Evolutionary conservation across 2,113 vertebrate species (phyloP), one percentile per base, ranked within the genome.

Genomic region (Gopherus flavomarginatus): DNA sequence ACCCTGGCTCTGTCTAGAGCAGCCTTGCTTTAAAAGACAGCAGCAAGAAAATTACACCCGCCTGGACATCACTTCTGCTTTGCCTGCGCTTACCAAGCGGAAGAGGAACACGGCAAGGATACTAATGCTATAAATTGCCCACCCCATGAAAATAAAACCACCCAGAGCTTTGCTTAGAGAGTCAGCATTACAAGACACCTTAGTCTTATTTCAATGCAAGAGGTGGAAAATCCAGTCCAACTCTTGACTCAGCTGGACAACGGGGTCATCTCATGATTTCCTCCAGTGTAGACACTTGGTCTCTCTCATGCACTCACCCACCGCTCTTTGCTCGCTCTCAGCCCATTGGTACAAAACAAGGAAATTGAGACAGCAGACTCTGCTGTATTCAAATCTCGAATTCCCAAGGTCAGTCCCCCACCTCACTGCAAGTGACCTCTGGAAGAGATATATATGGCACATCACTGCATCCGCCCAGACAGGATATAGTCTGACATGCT

Each of bases 11-110:
- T 14, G 14, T 81, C 72, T 13, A 53, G 31, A 62, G 53, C 54
- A 47, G 75, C 19, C 4, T 86, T 10, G 49, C 11, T 53, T 14
- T 8, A 78, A 49, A 44, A 52, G 4, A 72, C 0, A 2, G 44
- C 12, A 1, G 14, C 11, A 19, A 44, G 14, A 16, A 22, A 24
- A 26, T 77, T 0, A 0, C 56, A 53, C 49, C 1, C 7, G 44
- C 49, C 50, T 78, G 31, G 47, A 65, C 19, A 65, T 72, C 77
- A n/a, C 59, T 29, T 59, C 0, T 0, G 77, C 50, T 52, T 44
- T 1, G 8, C 78, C 9, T 24, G 29, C 7, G 2, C 65, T 16
- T n/a, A 26, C 62, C 69, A 27, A 0, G 1, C 75, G 42, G 35
- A 6, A 0, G 3, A 54, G 42, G 79, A 81, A 54, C 50, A 49